Conservation (phyloP, 2,113 vertebrate species). For the Oreotragus oreotragus region DNA sequence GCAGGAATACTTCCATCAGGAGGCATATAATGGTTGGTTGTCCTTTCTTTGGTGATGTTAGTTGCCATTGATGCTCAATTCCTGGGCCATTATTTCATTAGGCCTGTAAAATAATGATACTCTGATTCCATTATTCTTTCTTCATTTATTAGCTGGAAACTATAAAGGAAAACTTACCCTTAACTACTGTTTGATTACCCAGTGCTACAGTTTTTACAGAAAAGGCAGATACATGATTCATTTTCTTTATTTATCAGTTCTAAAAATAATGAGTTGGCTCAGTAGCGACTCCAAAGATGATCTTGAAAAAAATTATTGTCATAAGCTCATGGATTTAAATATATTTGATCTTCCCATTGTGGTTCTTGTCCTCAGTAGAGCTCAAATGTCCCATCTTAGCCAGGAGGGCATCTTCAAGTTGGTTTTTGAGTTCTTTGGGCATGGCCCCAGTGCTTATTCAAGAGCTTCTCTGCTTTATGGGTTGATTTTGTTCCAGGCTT, state of each 20-base stretch:
- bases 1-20: background rate
- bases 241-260: slow-evolving; percentile 17
- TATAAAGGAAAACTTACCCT: slow-evolving; percentile 12
- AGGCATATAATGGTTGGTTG: background rate
- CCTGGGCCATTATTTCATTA: slow-evolving; percentile 46
- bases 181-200: slow-evolving; percentile 17
- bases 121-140: slow-evolving; percentile 16
- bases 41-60: slow-evolving; percentile 13
- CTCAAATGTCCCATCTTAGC: background rate
- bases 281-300: background rate
- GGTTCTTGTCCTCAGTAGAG: slow-evolving; percentile 16
- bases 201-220: slow-evolving; percentile 21
- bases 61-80: slow-evolving; percentile 14
- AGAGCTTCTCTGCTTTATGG: background rate
- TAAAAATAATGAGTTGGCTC: slow-evolving; percentile 29
- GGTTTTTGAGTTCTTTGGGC: slow-evolving; percentile 5
- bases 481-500: background rate
- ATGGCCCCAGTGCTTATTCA: background rate
- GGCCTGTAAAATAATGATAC: slow-evolving; percentile 25
- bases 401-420: background rate
- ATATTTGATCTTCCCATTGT: slow-evolving; percentile 12
- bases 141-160: slow-evolving; percentile 19
- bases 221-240: slow-evolving; percentile 3
- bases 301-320: background rate
- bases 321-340: slow-evolving; percentile 42